Base-by-base conservation (phyloP, 2,888 invertebrate genomes). In the Drosophila prostipennis region DNA sequence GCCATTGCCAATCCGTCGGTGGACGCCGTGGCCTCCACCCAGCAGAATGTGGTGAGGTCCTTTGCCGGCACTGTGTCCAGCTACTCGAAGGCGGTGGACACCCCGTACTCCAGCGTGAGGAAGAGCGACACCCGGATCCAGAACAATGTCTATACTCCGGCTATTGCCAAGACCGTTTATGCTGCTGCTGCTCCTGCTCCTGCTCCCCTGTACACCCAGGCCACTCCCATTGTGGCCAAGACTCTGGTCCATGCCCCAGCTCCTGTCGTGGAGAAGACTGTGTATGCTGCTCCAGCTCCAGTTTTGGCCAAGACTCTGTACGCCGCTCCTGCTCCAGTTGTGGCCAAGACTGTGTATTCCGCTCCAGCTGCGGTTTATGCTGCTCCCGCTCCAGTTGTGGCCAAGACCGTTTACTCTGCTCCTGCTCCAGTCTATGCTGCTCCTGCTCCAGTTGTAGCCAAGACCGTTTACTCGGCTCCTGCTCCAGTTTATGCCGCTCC, bases 91-190 rank as follows among this genome's bases (percentile, higher is more conserved):
- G 93, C 94, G 19, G 93, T 94, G n/a, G 93, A 94, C 80, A 93
- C 93, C 55, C 93, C 94, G 55, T 94, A 93, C 92, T 94, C 94
- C 76, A 94, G 93, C 87, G 94, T 94, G n/a, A 93, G 93, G 82
- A 94, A 94, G 91, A 72, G 83, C n/a, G 91, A 94, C 86, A 93
- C 93, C 53, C 93, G 94, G 76, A 91, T 93, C 90, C 93, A 93
- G 91, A 94, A 94, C 82, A 94, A 94, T 81, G 93, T 92, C 26
- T 93, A 93, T 71, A 91, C 91, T 76, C 93, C 92, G 81, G 76
- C 88, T 0, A 74, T 81, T 32, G 89, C 90, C 46, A 87, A 88
- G 79, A 78, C 85, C 34, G 74, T 83, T 8, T 90, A 90, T 68
- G 89, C 85, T 29, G 80, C 91, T 29, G 29, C 29, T 68, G 89